These are phyloP conservation scores for Cosmorhoe ocellata DNA, from an alignment of 2,888 invertebrate genomes.

Conservation along the genomic window DNA sequence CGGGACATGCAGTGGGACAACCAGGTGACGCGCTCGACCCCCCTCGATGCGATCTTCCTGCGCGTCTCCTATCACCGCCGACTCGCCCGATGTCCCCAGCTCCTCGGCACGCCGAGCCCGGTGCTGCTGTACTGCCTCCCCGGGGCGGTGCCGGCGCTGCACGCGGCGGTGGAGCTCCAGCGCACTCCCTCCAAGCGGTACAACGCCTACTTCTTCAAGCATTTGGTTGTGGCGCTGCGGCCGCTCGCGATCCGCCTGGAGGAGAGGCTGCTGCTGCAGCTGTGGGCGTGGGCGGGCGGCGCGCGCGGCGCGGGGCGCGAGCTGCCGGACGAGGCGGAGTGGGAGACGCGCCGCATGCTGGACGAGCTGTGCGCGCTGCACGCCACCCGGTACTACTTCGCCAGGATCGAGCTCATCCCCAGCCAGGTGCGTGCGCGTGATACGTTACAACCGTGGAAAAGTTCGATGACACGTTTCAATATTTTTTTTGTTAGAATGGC, in stretches of 20 bases:
- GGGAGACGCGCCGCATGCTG: slow-evolving; percentile 90
- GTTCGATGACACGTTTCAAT: too few species aligned
- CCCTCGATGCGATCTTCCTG: too few species aligned
- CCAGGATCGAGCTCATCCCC: slow-evolving; percentile 89
- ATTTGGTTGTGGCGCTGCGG: slow-evolving; percentile 90
- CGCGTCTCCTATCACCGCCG: too few species aligned
- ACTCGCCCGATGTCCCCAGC: slow-evolving; percentile 67
- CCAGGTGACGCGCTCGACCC: slow-evolving; percentile 70
- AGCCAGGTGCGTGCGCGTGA: slow-evolving; percentile 82
- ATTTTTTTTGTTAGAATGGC: too few species aligned
- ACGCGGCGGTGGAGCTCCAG: slow-evolving; percentile 89
- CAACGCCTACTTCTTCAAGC: slow-evolving; percentile 95
- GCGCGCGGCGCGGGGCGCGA: slow-evolving; percentile 58
- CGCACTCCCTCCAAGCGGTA: slow-evolving; percentile 85
- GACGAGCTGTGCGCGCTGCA: slow-evolving; percentile 91
- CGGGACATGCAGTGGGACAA: slow-evolving; percentile 94
- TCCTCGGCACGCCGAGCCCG: slow-evolving; percentile 92
- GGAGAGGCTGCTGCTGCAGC: slow-evolving; percentile 83
- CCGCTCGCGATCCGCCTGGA: slow-evolving; percentile 94
- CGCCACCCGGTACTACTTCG: slow-evolving; percentile 93
- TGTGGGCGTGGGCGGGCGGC: slow-evolving; percentile 63
- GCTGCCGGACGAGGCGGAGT: slow-evolving; percentile 90
- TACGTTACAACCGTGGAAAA: too few species aligned
- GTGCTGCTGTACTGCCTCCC: slow-evolving; percentile 90
- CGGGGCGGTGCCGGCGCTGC: slow-evolving; percentile 84